Evolutionary conservation across 2,888 invertebrate genomes (phyloP).

Genomic region (Hirtodrosophila cameraria): DNA sequence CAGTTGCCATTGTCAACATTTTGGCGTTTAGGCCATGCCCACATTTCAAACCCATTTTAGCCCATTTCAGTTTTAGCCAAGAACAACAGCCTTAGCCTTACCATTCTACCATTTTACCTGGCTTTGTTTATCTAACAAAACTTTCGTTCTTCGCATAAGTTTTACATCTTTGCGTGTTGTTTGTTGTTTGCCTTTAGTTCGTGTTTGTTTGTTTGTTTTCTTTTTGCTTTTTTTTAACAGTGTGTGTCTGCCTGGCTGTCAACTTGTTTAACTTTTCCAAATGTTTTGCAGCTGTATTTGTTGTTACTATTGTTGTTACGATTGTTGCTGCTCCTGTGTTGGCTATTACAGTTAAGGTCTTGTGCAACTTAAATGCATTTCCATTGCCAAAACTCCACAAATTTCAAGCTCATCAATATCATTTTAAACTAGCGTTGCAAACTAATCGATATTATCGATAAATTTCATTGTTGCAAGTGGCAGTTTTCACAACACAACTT

Average conservation of each 20-base stretch:
- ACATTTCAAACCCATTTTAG: slow-evolving; percentile 17
- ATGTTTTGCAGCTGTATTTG: slow-evolving; percentile 21
- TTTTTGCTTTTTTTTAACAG: too few relatives aligned
- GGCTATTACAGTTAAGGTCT: slow-evolving; percentile 35
- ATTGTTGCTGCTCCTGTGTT: slow-evolving; percentile 29
- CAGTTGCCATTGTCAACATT: slow-evolving; percentile 51
- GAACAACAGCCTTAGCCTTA: too few relatives aligned
- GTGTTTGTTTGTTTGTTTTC: slow-evolving; percentile 5
- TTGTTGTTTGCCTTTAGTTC: slow-evolving; percentile 14
- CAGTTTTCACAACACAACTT: too few relatives aligned
- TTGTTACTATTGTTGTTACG: slow-evolving; percentile 19
- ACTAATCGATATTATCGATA: too few relatives aligned
- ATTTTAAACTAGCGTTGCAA: slow-evolving; percentile 57
- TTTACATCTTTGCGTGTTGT: slow-evolving; percentile 28
- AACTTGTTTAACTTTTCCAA: slow-evolving; percentile 52
- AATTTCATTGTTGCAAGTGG: too few relatives aligned
- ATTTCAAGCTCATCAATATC: slow-evolving; percentile 40
- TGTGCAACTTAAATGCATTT: slow-evolving; percentile 29
- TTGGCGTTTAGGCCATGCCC: slow-evolving; percentile 32
- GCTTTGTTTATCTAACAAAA: slow-evolving; percentile 57
- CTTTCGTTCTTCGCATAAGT: slow-evolving; percentile 55
- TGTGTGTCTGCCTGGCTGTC: slow-evolving; percentile 32
- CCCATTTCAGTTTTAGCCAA: slow-evolving; percentile 38
- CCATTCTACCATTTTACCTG: slow-evolving; percentile 45
- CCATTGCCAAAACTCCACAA: slow-evolving; percentile 25